Evolutionary conservation across 2,113 vertebrate genomes (phyloP).

Genomic region (Tringa solitaria): DNA sequence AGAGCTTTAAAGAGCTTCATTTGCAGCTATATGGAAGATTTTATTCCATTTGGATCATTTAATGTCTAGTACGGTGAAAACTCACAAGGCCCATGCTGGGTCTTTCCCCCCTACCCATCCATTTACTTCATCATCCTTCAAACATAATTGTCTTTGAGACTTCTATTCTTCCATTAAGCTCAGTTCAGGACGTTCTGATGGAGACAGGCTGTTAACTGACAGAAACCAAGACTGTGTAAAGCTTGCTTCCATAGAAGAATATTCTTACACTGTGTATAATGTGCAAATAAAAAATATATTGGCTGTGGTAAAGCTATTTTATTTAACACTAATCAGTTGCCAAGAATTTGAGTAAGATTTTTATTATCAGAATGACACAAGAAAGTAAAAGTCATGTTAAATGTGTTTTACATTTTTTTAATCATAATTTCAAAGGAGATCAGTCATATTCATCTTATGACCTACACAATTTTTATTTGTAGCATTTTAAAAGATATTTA

Average conservation of each 20-base stretch:
- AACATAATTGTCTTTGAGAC: neutral
- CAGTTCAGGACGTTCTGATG: neutral
- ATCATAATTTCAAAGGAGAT: neutral
- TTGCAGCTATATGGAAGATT: neutral
- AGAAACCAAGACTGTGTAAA: neutral
- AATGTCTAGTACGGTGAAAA: neutral
- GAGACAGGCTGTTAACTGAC: neutral
- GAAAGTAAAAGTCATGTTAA: neutral
- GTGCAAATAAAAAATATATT: neutral
- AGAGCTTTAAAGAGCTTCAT: neutral
- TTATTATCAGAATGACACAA: neutral
- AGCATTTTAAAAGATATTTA: neutral
- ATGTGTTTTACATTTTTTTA: neutral
- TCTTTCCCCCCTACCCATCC: accelerated
- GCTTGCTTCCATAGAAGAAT: neutral
- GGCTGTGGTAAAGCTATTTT: neutral
- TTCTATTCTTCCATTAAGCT: neutral
- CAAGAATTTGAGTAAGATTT: neutral
- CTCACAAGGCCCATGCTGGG: neutral
- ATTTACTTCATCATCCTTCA: neutral
- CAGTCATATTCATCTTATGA: neutral
- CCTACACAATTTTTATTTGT: neutral
- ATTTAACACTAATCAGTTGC: neutral
- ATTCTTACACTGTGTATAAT: neutral
- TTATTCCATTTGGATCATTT: neutral